Conservation (phyloP, 2,888 invertebrate species). For the Incurvaria masculella region DNA sequence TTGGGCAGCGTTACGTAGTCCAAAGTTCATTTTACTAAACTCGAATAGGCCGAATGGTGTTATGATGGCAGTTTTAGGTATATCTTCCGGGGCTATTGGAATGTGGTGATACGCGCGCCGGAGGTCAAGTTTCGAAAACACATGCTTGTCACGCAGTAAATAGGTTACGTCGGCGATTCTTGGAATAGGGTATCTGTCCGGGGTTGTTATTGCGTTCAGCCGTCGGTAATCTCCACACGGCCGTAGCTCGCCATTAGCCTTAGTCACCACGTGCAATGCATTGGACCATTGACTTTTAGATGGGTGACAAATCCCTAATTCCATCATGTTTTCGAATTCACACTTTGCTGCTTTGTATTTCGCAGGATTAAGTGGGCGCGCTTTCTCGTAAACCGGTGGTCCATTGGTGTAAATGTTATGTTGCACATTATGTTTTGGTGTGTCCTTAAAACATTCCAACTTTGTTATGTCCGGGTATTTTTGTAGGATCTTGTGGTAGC, state of each 20-base stretch:
- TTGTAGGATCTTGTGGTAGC: too few species aligned
- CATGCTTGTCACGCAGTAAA: slow-evolving; percentile 14
- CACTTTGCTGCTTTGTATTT: too few species aligned
- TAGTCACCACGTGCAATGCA: slow-evolving; percentile 21
- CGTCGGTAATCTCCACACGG: slow-evolving; percentile 26
- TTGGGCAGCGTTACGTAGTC: slow-evolving; percentile 1
- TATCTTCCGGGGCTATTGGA: too few species aligned
- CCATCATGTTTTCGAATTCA: slow-evolving; percentile 18
- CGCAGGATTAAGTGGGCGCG: too few species aligned
- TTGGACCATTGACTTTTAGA: slow-evolving; percentile 25
- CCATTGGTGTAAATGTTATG: too few species aligned
- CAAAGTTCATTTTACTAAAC: slow-evolving; percentile 5
- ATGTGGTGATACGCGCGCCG: too few species aligned
- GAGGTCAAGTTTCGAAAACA: slow-evolving; percentile 14
- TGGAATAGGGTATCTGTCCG: slow-evolving; percentile 24
- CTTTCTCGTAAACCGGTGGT: too few species aligned
- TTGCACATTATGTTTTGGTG: too few species aligned
- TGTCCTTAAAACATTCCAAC: too few species aligned
- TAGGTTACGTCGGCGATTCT: slow-evolving; percentile 21
- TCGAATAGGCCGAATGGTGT: slow-evolving; percentile 21
- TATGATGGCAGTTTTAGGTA: slow-evolving; percentile 18
- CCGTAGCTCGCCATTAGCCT: slow-evolving; percentile 8
- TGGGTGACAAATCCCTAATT: slow-evolving; percentile 23
- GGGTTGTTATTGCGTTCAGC: slow-evolving; percentile 22
- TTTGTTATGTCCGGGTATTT: too few species aligned